Evolutionary conservation across 2,888 invertebrate genomes (phyloP).

Genomic region (Lithophane ornitopus): DNA sequence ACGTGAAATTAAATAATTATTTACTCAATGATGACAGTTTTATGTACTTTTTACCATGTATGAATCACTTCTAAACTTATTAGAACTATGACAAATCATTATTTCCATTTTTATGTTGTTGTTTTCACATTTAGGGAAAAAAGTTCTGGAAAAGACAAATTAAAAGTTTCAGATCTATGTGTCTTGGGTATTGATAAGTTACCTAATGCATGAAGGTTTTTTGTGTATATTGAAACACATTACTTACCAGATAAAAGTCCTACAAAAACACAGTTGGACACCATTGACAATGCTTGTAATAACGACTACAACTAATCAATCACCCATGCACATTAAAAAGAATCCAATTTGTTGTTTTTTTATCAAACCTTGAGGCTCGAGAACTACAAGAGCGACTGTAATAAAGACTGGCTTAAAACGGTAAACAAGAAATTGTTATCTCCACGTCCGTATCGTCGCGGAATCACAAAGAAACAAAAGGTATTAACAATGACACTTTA

Average conservation of each 20-base stretch:
- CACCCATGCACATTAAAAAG: slow-evolving; percentile 54
- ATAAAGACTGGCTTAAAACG: slow-evolving; percentile 74
- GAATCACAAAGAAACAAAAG: slow-evolving; percentile 87
- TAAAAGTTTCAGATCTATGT: neutral
- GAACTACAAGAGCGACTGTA: slow-evolving; percentile 74
- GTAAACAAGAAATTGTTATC: slow-evolving; percentile 86
- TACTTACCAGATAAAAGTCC: slow-evolving; percentile 81
- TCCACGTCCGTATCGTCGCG: slow-evolving; percentile 78
- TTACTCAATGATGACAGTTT: slow-evolving; percentile 34
- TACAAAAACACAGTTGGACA: slow-evolving; percentile 86
- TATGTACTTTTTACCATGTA: slow-evolving; percentile 29
- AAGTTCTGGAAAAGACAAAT: slow-evolving; percentile 1
- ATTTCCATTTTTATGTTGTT: slow-evolving; percentile 19
- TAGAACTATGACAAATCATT: slow-evolving; percentile 34
- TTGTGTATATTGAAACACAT: slow-evolving; percentile 21
- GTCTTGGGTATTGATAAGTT: slow-evolving; percentile 22
- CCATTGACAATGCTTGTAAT: slow-evolving; percentile 78
- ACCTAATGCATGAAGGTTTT: slow-evolving; percentile 25
- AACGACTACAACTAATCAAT: slow-evolving; percentile 53
- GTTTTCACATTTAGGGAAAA: neutral
- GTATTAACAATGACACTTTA: slow-evolving; percentile 80
- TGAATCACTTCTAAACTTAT: slow-evolving; percentile 47
- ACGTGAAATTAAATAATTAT: slow-evolving; percentile 31
- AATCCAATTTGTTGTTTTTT: slow-evolving; percentile 57
- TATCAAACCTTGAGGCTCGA: slow-evolving; percentile 67